Evolutionary conservation across 2,888 invertebrate genomes (phyloP).

Genomic region (Cephus rjabovi): DNA sequence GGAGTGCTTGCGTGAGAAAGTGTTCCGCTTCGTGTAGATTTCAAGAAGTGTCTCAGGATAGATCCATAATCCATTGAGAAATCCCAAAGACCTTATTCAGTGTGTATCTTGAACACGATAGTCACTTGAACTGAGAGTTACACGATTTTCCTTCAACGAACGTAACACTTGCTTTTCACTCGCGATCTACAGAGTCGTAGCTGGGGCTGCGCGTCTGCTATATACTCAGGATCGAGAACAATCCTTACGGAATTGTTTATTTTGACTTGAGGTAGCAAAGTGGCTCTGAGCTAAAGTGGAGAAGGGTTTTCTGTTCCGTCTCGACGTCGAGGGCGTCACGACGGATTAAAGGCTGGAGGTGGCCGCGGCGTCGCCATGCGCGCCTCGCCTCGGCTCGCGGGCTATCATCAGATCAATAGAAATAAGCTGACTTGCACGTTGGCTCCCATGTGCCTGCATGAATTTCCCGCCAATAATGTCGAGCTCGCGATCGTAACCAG

Average conservation of each 20-base stretch:
- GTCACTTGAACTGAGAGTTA: neutral
- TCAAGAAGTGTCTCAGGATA: neutral
- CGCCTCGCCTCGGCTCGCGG: conserved; percentile 33
- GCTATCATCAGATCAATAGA: conserved; percentile 58
- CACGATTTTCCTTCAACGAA: neutral
- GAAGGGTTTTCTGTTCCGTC: conserved; percentile 34
- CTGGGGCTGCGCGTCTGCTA: neutral
- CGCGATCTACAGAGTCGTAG: neutral
- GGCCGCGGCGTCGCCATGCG: conserved; percentile 54
- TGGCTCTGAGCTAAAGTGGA: conserved; percentile 9
- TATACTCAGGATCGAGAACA: neutral
- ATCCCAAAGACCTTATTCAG: neutral
- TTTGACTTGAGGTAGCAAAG: neutral
- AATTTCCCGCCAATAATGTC: conserved; percentile 9
- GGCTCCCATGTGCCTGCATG: conserved; percentile 29
- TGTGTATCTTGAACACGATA: neutral
- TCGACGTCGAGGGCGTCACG: conserved; percentile 51
- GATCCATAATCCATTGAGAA: neutral
- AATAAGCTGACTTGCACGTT: conserved; percentile 49
- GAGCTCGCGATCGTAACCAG: neutral
- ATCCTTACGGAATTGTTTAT: neutral
- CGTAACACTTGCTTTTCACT: neutral
- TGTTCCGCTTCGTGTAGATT: neutral
- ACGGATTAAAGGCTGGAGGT: conserved; percentile 56
- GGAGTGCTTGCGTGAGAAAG: neutral